Conservation (phyloP, 2,888 invertebrate genomes). For the Thereva nobilitata region DNA sequence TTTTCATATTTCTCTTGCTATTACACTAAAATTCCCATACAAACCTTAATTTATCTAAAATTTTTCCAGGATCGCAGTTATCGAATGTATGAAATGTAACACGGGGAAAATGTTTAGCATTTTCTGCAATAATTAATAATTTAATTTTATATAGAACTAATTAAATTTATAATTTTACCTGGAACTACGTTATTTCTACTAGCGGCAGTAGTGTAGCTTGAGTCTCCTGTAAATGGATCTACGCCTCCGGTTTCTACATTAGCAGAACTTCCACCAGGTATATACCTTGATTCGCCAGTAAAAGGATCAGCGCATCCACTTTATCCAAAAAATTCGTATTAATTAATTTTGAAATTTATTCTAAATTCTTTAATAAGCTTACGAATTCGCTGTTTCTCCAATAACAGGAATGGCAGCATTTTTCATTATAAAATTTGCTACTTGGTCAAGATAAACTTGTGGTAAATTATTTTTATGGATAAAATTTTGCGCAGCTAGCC, state of each 20-base stretch:
- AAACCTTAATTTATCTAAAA: slow-evolving; percentile 68
- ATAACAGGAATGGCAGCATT: slow-evolving; percentile 63
- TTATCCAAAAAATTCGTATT: slow-evolving; percentile 4
- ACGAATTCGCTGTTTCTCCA: slow-evolving; percentile 44
- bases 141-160: no score
- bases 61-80: slow-evolving; percentile 74
- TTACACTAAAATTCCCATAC: no score
- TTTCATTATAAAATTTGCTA: slow-evolving; percentile 88
- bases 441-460: slow-evolving; percentile 85
- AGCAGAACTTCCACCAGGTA: slow-evolving; percentile 60
- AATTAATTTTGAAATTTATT: slow-evolving; percentile 7
- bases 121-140: slow-evolving; percentile 1
- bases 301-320: slow-evolving; percentile 68
- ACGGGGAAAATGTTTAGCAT: slow-evolving; percentile 56
- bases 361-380: background rate
- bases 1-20: slow-evolving; percentile 41
- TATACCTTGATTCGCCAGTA: slow-evolving; percentile 70
- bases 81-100: slow-evolving; percentile 71
- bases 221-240: slow-evolving; percentile 73
- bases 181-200: slow-evolving; percentile 45
- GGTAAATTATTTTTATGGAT: slow-evolving; percentile 83
- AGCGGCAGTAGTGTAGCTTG: slow-evolving; percentile 68
- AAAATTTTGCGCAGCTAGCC: slow-evolving; percentile 87
- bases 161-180: no score
- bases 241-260: slow-evolving; percentile 56